Percentiles rank a stretch among this genome's conserved stretches.
These are phyloP conservation scores for Anticlea derivata DNA, from an alignment of 2,888 invertebrate species.

Conservation along the genomic window DNA sequence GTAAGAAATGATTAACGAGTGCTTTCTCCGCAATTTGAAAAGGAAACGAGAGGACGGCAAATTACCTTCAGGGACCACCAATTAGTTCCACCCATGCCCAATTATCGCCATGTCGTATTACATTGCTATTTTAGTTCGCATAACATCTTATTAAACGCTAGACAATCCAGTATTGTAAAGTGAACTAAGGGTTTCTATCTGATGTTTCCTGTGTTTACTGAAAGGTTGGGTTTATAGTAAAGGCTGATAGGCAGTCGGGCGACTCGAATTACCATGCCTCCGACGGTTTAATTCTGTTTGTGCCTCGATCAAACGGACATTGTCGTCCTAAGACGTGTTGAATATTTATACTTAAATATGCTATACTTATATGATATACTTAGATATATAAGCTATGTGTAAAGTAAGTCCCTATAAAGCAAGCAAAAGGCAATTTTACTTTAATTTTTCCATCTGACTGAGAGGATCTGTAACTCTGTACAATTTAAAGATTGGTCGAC, in stretches of 20 bases:
- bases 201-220: not conserved
- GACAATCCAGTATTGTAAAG: not conserved
- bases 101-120: not conserved
- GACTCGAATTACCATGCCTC: constrained; percentile 6
- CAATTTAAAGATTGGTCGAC: too few species aligned
- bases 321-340: not conserved
- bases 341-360: not conserved
- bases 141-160: not conserved
- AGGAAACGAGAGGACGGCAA: constrained; percentile 22
- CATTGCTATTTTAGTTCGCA: not conserved
- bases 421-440: too few species aligned
- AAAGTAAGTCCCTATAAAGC: too few species aligned
- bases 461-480: too few species aligned
- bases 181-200: not conserved
- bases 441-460: too few species aligned
- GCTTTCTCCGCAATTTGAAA: constrained; percentile 19
- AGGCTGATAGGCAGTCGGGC: constrained; percentile 8
- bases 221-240: constrained; percentile 1
- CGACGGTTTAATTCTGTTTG: constrained; percentile 1
- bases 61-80: constrained; percentile 16
- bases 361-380: too few species aligned
- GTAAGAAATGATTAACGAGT: constrained; percentile 6
- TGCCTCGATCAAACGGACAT: not conserved
- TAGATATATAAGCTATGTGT: too few species aligned
- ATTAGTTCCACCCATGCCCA: constrained; percentile 12